Evolutionary conservation across 2,888 invertebrate genomes (phyloP).

Genomic region (Osmoderma eremita): DNA sequence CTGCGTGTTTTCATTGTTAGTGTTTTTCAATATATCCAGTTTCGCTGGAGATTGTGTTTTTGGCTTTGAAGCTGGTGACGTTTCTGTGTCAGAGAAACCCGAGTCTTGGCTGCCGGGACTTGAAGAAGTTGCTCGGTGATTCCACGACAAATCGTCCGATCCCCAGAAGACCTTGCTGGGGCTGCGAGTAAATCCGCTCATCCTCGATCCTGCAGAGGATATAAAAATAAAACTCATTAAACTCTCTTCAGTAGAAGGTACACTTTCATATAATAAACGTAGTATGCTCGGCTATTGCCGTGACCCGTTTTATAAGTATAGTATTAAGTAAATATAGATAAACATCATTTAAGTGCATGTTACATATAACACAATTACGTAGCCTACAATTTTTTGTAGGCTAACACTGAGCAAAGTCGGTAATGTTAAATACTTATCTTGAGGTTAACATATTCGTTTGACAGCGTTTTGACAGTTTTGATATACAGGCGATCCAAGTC

Average conservation of each 20-base stretch:
- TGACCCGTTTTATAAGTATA: conserved; percentile 22
- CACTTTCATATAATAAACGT: conserved; percentile 23
- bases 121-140: conserved; percentile 65
- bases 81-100: conserved; percentile 82
- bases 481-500: no score
- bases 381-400: no score
- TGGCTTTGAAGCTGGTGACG: conserved; percentile 65
- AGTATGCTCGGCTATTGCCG: conserved; percentile 1
- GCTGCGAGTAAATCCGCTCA: conserved; percentile 75
- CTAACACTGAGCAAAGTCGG: no score
- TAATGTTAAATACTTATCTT: no score
- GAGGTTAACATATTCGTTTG: no score
- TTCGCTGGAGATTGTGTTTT: conserved; percentile 55
- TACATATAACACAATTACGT: no score
- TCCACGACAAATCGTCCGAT: conserved; percentile 51
- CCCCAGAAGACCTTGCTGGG: conserved; percentile 78
- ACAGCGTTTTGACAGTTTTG: no score
- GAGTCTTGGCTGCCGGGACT: conserved; percentile 83
- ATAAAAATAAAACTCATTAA: conserved; percentile 17
- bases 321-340: conserved; percentile 12
- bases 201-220: conserved; percentile 53
- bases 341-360: neutral
- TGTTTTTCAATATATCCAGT: conserved; percentile 46
- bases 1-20: conserved; percentile 44
- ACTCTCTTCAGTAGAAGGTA: neutral